Percentiles rank a stretch among this genome's conserved stretches.
Evolutionary conservation across 2,797 vertebrate species (phyloP).

Genomic region (Chiloscyllium punctatum): DNA sequence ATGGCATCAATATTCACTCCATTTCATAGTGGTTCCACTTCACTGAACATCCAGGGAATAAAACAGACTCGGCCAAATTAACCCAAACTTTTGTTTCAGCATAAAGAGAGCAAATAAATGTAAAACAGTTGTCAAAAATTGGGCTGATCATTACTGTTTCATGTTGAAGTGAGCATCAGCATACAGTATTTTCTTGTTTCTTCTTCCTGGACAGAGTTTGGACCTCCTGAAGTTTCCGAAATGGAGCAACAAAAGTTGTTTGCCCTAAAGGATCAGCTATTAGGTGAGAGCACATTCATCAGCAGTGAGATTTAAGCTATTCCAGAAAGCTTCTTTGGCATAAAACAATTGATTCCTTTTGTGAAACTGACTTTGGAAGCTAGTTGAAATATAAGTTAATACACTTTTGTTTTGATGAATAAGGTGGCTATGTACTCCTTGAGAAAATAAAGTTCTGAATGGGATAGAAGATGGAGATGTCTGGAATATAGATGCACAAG

Average conservation of each 20-base stretch:
- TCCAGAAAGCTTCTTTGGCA: background rate
- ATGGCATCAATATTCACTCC: background rate
- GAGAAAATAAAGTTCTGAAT: background rate
- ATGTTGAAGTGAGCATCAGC: background rate
- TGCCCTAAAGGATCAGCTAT: slow-evolving; percentile 76
- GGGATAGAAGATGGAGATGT: background rate
- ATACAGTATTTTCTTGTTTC: slow-evolving; percentile 19
- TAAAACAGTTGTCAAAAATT: background rate
- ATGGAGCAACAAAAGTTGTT: slow-evolving; percentile 64
- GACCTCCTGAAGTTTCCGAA: slow-evolving; percentile 79
- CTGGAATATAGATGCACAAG: background rate
- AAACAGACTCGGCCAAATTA: background rate
- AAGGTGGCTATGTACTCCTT: background rate
- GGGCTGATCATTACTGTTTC: background rate
- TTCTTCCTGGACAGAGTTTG: slow-evolving; percentile 66
- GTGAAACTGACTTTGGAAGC: background rate
- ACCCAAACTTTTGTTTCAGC: background rate
- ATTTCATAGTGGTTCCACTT: background rate
- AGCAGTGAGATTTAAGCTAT: background rate
- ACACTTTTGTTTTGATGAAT: background rate
- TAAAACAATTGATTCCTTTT: background rate
- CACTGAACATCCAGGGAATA: background rate
- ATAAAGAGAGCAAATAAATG: background rate
- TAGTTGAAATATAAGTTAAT: background rate
- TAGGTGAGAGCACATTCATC: slow-evolving; percentile 66